These are phyloP conservation scores for Anolis carolinensis DNA, from an alignment of 2,113 vertebrate genomes.

Conservation along the genomic window DNA sequence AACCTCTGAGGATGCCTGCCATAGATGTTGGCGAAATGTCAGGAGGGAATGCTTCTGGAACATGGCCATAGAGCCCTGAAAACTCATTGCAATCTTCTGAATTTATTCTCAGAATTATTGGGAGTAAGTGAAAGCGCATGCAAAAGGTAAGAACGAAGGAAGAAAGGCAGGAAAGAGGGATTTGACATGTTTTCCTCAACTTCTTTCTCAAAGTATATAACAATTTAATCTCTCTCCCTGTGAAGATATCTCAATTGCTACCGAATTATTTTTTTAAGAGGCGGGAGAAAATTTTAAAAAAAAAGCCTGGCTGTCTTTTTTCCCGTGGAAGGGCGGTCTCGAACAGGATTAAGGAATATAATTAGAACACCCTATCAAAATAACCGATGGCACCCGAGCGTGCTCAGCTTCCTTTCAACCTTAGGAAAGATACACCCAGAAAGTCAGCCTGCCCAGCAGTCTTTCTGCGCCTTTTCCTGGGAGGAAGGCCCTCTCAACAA, in stretches of 20 bases:
- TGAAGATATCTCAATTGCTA: not conserved
- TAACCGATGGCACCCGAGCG: slow-evolving; percentile 76
- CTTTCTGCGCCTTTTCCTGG: not conserved
- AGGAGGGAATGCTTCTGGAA: too few relatives aligned
- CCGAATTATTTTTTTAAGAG: not conserved
- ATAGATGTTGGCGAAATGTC: too few relatives aligned
- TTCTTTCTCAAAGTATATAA: not conserved
- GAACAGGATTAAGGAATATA: slow-evolving; percentile 75
- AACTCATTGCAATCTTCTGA: too few relatives aligned
- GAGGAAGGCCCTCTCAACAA: not conserved
- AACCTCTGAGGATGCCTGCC: too few relatives aligned
- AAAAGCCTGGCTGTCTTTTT: slow-evolving; percentile 54
- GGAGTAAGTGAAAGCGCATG: not conserved
- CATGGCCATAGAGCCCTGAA: too few relatives aligned
- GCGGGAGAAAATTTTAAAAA: slow-evolving; percentile 2
- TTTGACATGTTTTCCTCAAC: slow-evolving; percentile 63
- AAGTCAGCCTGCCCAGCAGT: slow-evolving; percentile 33
- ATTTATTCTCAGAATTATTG: not conserved
- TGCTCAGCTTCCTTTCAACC: slow-evolving; percentile 73
- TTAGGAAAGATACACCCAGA: slow-evolving; percentile 59
- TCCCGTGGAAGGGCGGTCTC: slow-evolving; percentile 55
- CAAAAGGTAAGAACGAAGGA: not conserved
- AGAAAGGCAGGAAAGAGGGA: slow-evolving; percentile 11
- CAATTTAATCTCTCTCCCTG: not conserved
- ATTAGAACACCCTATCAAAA: slow-evolving; percentile 78